Base-by-base conservation (phyloP, 2,113 vertebrate genomes). In the Stercorarius parasiticus region DNA sequence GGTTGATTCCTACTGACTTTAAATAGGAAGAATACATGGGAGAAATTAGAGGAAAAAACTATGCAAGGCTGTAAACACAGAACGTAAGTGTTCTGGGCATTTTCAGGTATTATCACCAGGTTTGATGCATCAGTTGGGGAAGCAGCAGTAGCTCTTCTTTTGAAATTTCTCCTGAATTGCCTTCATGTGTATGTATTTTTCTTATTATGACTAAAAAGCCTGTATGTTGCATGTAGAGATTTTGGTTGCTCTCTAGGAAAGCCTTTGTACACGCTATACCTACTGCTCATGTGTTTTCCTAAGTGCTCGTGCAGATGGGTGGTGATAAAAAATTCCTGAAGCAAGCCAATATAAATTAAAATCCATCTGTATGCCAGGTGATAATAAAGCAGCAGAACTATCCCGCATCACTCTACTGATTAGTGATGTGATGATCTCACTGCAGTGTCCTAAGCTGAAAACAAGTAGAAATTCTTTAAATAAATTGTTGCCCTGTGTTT, bases 231-330 rank as follows among this genome's bases (percentile, higher is more conserved):
- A 22, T n/a, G 30, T 9, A 36, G 50, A 8, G 34, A 23, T 67
- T 87, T 38, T 47, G 70, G 36, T 3, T 61, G 77, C 67, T 88
- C 71, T 86, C 58, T 70, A 76, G 87, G 72, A 81, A 67, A 43
- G 17, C 12, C 36, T 83, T 6, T 53, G 32, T 69, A 15, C 10
- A 1, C 0, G 2, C 5, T 14, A 2, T 13, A 29, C 32, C 34
- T 64, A 1, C 76, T 27, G 29, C 70, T 65, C 15, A 1, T 67
- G 45, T 65, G 36, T 56, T 82, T 38, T 43, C 13, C 40, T 72
- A 62, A 16, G 79, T 19, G 64, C 64, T 92, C 10, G 1, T 91
- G 86, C 58, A 62, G 43, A 58, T n/a, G 76, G 61, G 17, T 62
- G 50, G 34, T 73, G 76, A 64, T 73, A 16, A 95, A 86, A 61